Evolutionary conservation across 2,888 invertebrate species (phyloP), one percentile per base, ranked within the genome.

Genomic region (Dasysyrphus tricinctus): DNA sequence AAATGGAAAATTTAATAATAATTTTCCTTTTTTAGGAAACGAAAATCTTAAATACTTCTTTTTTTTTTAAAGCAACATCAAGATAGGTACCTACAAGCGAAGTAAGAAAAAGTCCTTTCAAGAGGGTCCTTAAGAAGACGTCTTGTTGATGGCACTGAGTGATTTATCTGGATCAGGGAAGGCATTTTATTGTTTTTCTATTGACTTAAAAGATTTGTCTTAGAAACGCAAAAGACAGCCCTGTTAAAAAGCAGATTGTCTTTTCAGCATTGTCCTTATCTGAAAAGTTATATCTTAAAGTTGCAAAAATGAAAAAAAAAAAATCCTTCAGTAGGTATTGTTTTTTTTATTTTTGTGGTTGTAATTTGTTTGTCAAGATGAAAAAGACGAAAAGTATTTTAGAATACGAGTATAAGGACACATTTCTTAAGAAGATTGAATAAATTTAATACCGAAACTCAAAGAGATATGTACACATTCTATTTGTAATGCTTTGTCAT

Each of bases 71-170:
- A 37, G 37, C n/a, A 14, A 42, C 54, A 69, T 69, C 39, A 51
- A 29, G 51, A 24, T 24, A 24, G 54, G 24, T 24, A 24, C 24
- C 24, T 69, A 42, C 54, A 29, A 54, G 29, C 5, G n/a, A 42
- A 24, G 6, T 14, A 54, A 39, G n/a, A n/a, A 54, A 39, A 39
- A 54, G 29, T 54, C 69, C 54, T 54, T 69, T 29, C 24, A 29
- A 39, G 54, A 54, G 54, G 39, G 39, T 69, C n/a, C 69, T 69
- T 54, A 69, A 69, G 54, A 69, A 1, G 24, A 24, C 39, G 54
- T 69, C 54, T 54, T 69, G 37, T 69, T 69, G 69, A 51, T 69
- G 39, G 51, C 24, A 54, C 34, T 69, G 69, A 69, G 54, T 69
- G 69, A 69, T 69, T 69, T 69, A 69, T 69, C 69, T 69, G 54